Percentiles rank a stretch among this genome's conserved stretches.
Conservation (phyloP, 2,888 invertebrate species). For the Nysson spinosus region DNA sequence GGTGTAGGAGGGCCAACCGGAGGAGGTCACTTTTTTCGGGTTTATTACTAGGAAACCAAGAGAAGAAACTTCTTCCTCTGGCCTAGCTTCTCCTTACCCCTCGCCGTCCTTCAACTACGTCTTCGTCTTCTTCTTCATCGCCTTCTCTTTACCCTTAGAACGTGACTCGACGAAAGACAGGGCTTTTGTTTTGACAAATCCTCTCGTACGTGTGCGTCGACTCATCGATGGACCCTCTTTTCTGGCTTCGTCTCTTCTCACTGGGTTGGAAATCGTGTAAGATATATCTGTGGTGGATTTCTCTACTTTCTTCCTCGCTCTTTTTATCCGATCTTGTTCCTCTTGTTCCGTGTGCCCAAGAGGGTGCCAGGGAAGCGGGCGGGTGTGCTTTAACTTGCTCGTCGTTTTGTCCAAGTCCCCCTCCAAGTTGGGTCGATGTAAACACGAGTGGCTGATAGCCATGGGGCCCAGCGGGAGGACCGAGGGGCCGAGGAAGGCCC, state of each 20-base stretch:
- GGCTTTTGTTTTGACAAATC: constrained; percentile 75
- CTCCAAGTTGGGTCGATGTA: constrained; percentile 66
- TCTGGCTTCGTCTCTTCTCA: constrained; percentile 34
- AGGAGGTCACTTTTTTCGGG: constrained; percentile 54
- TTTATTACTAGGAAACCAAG: constrained; percentile 47
- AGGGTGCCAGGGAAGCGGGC: constrained; percentile 20
- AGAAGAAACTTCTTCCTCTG: neutral
- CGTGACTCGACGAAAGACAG: constrained; percentile 72
- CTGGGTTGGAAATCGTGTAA: constrained; percentile 38
- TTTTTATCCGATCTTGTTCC: constrained; percentile 2
- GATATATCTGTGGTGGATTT: too few species aligned
- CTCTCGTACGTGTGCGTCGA: constrained; percentile 58
- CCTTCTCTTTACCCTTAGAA: constrained; percentile 56
- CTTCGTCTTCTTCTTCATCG: constrained; percentile 27
- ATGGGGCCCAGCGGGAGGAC: constrained; percentile 56
- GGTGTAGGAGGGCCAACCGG: constrained; percentile 38
- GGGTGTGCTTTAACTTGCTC: constrained; percentile 56
- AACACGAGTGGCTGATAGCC: constrained; percentile 75
- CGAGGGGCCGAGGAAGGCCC: constrained; percentile 37
- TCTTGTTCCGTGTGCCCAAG: constrained; percentile 11
- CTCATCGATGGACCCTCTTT: constrained; percentile 48
- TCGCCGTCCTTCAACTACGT: neutral
- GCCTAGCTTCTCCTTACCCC: neutral
- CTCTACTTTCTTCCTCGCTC: neutral
- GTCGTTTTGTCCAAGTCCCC: constrained; percentile 61